A percentile compares a stretch with the other conserved stretches of the same genome.
phyloP scores from a whole-genome alignment of 2,888 invertebrate genomes.

The Callyntrura sp. region DNA sequence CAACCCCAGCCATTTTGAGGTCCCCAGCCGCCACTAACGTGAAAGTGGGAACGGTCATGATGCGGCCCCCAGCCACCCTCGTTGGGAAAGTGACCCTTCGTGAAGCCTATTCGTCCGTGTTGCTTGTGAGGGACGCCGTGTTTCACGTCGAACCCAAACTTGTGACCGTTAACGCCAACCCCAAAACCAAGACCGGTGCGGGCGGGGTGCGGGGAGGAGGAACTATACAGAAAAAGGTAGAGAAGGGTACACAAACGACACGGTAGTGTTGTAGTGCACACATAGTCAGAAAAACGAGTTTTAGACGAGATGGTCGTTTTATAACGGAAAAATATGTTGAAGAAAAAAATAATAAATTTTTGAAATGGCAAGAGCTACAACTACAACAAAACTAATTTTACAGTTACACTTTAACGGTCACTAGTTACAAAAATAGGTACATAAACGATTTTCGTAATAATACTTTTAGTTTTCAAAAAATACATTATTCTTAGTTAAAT shows the following conservation, averaged over 20 bases:
- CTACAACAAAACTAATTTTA: not conserved
- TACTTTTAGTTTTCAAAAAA: not conserved
- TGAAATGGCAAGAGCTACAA: no score
- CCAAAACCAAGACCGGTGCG: constrained; percentile 58
- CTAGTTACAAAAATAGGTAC: constrained; percentile 43
- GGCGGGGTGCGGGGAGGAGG: constrained; percentile 38
- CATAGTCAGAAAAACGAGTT: not conserved
- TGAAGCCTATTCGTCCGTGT: constrained; percentile 41
- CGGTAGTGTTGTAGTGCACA: not conserved
- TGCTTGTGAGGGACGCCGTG: constrained; percentile 54
- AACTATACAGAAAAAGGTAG: not conserved
- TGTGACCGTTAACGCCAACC: constrained; percentile 42
- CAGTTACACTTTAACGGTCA: constrained; percentile 6
- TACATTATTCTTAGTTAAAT: not conserved
- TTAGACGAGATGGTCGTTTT: no score
- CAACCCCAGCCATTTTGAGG: constrained; percentile 77
- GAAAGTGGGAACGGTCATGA: constrained; percentile 34
- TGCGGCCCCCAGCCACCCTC: constrained; percentile 44
- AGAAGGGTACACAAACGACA: constrained; percentile 32
- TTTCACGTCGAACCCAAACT: constrained; percentile 46
- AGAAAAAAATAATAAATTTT: not conserved
- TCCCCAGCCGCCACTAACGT: constrained; percentile 62
- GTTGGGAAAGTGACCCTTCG: constrained; percentile 46
- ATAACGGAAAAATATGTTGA: constrained; percentile 6
- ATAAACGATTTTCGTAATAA: not conserved